Evolutionary conservation across 2,888 invertebrate genomes (phyloP), one percentile per base, ranked within the genome.

Genomic region (Drosophila meridiana): DNA sequence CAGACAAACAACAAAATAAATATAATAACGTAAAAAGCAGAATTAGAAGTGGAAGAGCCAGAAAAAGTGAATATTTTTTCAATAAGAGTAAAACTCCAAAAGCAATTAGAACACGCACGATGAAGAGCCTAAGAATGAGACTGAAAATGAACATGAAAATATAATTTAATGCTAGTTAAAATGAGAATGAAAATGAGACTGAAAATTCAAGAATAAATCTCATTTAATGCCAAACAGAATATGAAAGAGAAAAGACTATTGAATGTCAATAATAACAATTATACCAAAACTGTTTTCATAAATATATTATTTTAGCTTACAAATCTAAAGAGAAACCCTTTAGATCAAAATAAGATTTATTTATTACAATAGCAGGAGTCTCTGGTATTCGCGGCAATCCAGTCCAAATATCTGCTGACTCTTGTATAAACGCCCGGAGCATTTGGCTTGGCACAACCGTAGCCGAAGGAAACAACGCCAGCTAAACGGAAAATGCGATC

Each of bases 341-440:
- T 20, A 20, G 20, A 20, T 20, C 20, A 20, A 20, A 20, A 20
- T 20, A 20, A 20, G 20, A 20, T 20, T 20, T 20, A 87, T 45
- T 76, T 76, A 34, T 34, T 28, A 65, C 92, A 92, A 69, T 92
- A 92, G 71, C 92, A 92, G 4, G 89, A 85, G 61, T 92, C 92
- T 26, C 84, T 76, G 0, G 92, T 92, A 60, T 92, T 89, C 47
- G 80, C 83, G 2, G 86, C 76, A 48, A 92, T 92, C 92, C 92
- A 92, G 1, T 90, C 85, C 75, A 92, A 73, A 58, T 92, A 93
- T 32, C 89, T 86, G 55, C 90, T 86, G 56, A 92, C 91, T 20
- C 93, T 88, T 2, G 93, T 92, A 20, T 92, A 93, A 3, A 93
- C 92, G 0, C 92, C 92, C 0, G 92, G 92, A 11, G 92, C 89